Base-by-base conservation (phyloP, 92 coral and sea anemone species). In the Epizoanthus fatuus region DNA sequence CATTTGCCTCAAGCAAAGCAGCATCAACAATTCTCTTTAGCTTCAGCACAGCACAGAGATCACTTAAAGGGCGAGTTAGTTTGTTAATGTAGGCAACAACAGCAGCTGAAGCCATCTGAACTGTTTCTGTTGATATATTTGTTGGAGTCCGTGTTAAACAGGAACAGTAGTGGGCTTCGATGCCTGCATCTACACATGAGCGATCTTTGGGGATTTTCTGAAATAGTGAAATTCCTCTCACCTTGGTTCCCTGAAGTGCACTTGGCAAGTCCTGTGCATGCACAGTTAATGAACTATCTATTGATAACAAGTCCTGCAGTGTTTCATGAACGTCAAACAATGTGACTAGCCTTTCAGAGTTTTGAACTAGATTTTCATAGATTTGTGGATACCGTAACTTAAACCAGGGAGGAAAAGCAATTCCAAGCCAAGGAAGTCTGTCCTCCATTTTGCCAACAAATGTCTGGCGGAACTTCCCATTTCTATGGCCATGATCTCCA, bases 401-500 rank as follows among this genome's bases (percentile, higher is more conserved):
- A 74, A 74, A 74, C 79, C 79, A 74, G 7, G 79, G 45, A 74
- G 79, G 79, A 2, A 74, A 51, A 4, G 56, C 29, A 32, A 74
- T 14, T 32, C 63, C 2, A 74, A 74, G 79, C 79, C 79, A 74
- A 20, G 79, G 79, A 14, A 74, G 79, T 15, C 79, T 60, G 38
- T 74, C 79, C 37, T 74, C 79, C 79, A 74, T 74, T 44, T 74
- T 74, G 9, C 79, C 79, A 14, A 74, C 79, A 74, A 74, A 74
- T 54, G 79, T 74, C 79, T 51, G 79, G 64, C 79, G 79, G 16
- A 74, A 74, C 32, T 74, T 74, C 37, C 79, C 79, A 54, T 29
- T 74, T 25, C 79, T 35, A 13, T 74, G 79, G 16, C 79, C 81
- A 57, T 75, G 81, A 55, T 75, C 81, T n/a, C 81, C 81, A 75